A percentile compares a stretch with the other conserved stretches of the same genome.
Evolutionary conservation across 2,888 invertebrate species (phyloP).

Genomic region (Amphipyra berbera): DNA sequence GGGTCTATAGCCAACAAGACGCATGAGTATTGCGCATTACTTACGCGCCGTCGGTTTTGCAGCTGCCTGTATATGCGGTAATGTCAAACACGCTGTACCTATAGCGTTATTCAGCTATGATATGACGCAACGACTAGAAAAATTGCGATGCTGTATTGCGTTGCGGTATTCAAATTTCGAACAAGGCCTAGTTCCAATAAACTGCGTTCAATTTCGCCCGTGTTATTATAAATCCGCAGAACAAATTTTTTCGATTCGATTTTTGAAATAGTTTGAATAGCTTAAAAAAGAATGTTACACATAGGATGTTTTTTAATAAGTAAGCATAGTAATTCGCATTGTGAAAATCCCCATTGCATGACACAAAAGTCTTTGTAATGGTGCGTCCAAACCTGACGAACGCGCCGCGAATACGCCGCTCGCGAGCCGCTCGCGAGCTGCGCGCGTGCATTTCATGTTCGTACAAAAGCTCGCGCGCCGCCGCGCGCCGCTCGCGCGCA

Average conservation of each 20-base stretch:
- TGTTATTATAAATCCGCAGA: background rate
- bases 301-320: background rate
- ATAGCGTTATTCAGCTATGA: slow-evolving; percentile 27
- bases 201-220: slow-evolving; percentile 9
- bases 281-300: background rate
- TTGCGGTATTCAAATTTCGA: slow-evolving; percentile 10
- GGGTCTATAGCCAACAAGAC: slow-evolving; percentile 42
- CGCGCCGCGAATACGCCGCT: too few species aligned
- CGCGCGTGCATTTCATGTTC: too few species aligned
- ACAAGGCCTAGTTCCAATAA: slow-evolving; percentile 17
- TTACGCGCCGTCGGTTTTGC: slow-evolving; percentile 43
- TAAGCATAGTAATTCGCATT: too few species aligned
- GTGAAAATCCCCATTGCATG: too few species aligned
- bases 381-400: too few species aligned
- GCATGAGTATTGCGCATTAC: slow-evolving; percentile 51
- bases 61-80: slow-evolving; percentile 36
- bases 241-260: slow-evolving; percentile 2
- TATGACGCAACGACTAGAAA: slow-evolving; percentile 3
- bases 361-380: too few species aligned
- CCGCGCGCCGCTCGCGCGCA: too few species aligned
- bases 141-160: background rate
- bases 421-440: too few species aligned
- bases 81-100: slow-evolving; percentile 16
- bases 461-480: too few species aligned
- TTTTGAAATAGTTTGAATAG: background rate